Percentiles rank a stretch among this genome's conserved stretches.
Evolutionary conservation across 1,140 invertebrate species (phyloP).

Genomic region (Drosophila serrata): DNA sequence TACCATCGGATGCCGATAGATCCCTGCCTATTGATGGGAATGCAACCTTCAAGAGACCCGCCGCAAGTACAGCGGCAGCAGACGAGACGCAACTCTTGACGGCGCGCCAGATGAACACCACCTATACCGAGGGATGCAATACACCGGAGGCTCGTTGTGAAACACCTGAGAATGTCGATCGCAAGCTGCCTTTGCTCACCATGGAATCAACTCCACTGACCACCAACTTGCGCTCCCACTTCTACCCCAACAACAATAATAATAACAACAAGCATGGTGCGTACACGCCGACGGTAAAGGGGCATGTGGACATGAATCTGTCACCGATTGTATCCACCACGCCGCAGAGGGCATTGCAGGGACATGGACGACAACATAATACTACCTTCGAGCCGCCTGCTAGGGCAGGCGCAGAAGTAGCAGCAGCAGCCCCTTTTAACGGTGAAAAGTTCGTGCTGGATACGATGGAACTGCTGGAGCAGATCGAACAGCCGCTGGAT

Average conservation of each 20-base stretch:
- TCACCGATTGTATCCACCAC: conserved; percentile 70
- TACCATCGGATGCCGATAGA: conserved; percentile 34
- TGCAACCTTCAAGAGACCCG: conserved; percentile 58
- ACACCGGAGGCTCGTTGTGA: conserved; percentile 76
- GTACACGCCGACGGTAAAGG: conserved; percentile 62
- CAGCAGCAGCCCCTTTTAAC: conserved; percentile 29
- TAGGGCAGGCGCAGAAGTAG: neutral
- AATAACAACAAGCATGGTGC: conserved; percentile 51
- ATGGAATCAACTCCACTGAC: conserved; percentile 77
- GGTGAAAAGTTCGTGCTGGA: conserved; percentile 49
- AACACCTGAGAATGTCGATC: conserved; percentile 72
- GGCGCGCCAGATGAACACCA: conserved; percentile 63
- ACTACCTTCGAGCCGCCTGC: conserved; percentile 35
- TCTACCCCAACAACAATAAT: conserved; percentile 44
- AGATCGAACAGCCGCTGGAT: conserved; percentile 76
- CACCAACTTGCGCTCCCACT: conserved; percentile 42
- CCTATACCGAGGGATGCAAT: conserved; percentile 67
- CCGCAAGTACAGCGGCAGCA: conserved; percentile 6
- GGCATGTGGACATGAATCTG: conserved; percentile 62
- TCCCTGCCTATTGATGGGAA: conserved; percentile 28
- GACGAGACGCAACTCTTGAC: conserved; percentile 62
- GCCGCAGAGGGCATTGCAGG: conserved; percentile 25
- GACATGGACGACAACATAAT: conserved; percentile 3
- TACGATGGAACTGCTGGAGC: conserved; percentile 68
- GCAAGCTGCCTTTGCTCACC: conserved; percentile 43